phyloP scores from a whole-genome alignment of 1,140 invertebrate species.

The Reticulitermes speratus region DNA sequence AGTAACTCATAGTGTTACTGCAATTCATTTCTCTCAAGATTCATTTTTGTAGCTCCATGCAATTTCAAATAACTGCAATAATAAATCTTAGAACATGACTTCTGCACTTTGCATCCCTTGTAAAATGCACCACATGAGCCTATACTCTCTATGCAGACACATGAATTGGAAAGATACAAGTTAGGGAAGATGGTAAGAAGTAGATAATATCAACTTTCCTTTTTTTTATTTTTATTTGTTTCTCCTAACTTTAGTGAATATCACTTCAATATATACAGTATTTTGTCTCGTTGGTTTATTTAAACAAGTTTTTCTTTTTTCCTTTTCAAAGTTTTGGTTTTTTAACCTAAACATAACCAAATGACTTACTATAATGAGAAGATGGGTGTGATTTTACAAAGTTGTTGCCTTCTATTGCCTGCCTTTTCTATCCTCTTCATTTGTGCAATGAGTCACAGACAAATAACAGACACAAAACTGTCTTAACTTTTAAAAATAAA shows the following conservation, averaged over 20 bases:
- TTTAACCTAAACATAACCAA: not conserved
- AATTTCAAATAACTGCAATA: too few species aligned
- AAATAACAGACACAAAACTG: not conserved
- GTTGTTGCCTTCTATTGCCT: not conserved
- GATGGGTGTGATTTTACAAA: not conserved
- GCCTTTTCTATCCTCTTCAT: not conserved
- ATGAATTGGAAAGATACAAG: not conserved
- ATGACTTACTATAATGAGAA: not conserved
- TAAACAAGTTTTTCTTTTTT: not conserved
- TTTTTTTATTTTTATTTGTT: slow-evolving; percentile 2
- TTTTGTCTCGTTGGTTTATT: slow-evolving; percentile 1
- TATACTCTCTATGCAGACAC: not conserved
- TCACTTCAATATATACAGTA: slow-evolving; percentile 17
- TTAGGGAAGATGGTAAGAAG: not conserved
- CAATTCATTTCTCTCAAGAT: too few species aligned
- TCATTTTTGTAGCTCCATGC: too few species aligned
- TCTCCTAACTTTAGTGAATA: slow-evolving; percentile 13
- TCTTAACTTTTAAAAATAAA: slow-evolving; percentile 7
- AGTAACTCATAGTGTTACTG: too few species aligned
- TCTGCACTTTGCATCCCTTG: too few species aligned
- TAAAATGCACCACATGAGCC: too few species aligned
- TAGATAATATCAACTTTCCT: not conserved
- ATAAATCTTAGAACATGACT: too few species aligned
- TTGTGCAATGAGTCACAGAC: not conserved
- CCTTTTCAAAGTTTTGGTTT: not conserved